A percentile compares a stretch with the other conserved stretches of the same genome.
phyloP scores from a whole-genome alignment of 1,140 invertebrate genomes.

The Reticulitermes speratus region DNA sequence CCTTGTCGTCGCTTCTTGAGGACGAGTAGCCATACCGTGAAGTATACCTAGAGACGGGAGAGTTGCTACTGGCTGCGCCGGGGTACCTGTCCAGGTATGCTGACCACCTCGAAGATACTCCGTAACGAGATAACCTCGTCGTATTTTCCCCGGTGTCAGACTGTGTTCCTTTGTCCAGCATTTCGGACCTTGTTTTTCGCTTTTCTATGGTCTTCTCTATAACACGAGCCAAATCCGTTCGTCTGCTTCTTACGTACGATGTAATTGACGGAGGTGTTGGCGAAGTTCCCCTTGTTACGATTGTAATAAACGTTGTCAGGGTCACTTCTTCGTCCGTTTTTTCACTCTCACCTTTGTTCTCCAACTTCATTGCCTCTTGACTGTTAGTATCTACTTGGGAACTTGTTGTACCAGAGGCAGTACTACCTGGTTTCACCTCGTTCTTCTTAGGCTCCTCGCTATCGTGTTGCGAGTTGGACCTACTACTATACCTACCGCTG shows the following conservation, averaged over 20 bases:
- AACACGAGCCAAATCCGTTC: slow-evolving; percentile 68
- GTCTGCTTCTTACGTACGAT: slow-evolving; percentile 60
- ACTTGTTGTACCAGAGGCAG: background rate
- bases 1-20: slow-evolving; percentile 45
- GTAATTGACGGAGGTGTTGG: slow-evolving; percentile 70
- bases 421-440: background rate
- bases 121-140: slow-evolving; percentile 56
- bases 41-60: slow-evolving; percentile 12
- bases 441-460: background rate
- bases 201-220: slow-evolving; percentile 64
- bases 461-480: background rate
- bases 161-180: slow-evolving; percentile 65
- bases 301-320: slow-evolving; percentile 47
- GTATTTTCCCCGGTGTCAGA: slow-evolving; percentile 64
- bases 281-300: slow-evolving; percentile 72
- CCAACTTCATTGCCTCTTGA: background rate
- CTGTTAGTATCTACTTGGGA: background rate
- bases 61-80: slow-evolving; percentile 33
- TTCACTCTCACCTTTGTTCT: slow-evolving; percentile 14
- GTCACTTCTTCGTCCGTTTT: slow-evolving; percentile 32
- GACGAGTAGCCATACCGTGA: slow-evolving; percentile 41
- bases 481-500: slow-evolving; percentile 28
- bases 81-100: slow-evolving; percentile 62
- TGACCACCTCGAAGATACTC: slow-evolving; percentile 60
- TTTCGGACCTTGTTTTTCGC: slow-evolving; percentile 54